These are phyloP conservation scores for Colletes collaris DNA, from an alignment of 2,888 invertebrate species.

Conservation along the genomic window DNA sequence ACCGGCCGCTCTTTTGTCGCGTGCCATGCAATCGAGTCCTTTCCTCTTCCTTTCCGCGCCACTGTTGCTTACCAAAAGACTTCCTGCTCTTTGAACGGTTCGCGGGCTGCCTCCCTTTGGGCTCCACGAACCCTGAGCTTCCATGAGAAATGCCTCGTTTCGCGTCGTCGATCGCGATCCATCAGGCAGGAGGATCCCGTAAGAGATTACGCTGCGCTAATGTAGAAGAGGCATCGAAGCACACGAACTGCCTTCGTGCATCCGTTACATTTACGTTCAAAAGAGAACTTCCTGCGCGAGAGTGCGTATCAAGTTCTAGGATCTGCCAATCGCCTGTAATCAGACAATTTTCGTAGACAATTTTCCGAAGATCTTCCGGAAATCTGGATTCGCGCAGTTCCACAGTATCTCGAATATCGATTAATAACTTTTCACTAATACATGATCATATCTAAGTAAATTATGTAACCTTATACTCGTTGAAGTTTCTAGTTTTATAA, in stretches of 20 bases:
- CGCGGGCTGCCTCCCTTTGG: constrained; percentile 1
- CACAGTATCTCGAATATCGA: too few relatives aligned
- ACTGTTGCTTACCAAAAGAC: constrained; percentile 49
- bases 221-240: not conserved
- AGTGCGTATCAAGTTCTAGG: too few relatives aligned
- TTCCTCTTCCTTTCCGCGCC: constrained; percentile 20
- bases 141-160: constrained; percentile 5
- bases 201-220: constrained; percentile 13
- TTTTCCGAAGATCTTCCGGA: too few relatives aligned
- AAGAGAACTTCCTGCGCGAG: too few relatives aligned
- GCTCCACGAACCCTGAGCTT: not conserved
- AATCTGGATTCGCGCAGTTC: too few relatives aligned
- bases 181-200: not conserved
- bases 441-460: too few relatives aligned
- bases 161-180: constrained; percentile 4
- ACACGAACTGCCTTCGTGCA: not conserved
- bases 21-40: constrained; percentile 39
- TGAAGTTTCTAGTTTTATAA: too few relatives aligned
- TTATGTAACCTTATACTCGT: too few relatives aligned
- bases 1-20: constrained; percentile 39
- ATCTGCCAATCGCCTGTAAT: too few relatives aligned
- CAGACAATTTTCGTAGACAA: too few relatives aligned
- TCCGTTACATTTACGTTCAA: too few relatives aligned
- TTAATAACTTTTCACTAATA: too few relatives aligned
- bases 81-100: constrained; percentile 34